Conservation (phyloP, 2,113 vertebrate species). For the Labeo catla region DNA sequence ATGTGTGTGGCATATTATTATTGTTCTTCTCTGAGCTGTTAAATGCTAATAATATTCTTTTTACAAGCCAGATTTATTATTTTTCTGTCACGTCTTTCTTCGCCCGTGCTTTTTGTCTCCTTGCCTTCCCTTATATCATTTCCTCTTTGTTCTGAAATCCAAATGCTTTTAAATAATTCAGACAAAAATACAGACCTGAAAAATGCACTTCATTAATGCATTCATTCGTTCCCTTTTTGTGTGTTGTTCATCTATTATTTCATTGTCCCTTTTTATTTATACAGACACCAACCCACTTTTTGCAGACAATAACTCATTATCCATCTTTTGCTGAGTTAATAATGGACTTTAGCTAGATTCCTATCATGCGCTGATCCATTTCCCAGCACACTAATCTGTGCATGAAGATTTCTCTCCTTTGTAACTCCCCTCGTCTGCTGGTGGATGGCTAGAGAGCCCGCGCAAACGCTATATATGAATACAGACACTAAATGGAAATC, state of each 20-base stretch:
- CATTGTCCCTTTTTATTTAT: constrained; percentile 8
- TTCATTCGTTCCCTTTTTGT: constrained; percentile 4
- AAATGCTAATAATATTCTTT: constrained; percentile 68
- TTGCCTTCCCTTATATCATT: neutral
- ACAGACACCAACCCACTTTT: neutral
- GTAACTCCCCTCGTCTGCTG: neutral
- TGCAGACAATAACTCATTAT: constrained; percentile 29
- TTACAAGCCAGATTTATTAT: constrained; percentile 69
- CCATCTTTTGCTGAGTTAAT: constrained; percentile 20
- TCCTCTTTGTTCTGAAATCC: constrained; percentile 45
- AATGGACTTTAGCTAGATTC: constrained; percentile 4
- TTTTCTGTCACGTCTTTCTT: constrained; percentile 65
- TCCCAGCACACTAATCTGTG: constrained; percentile 20
- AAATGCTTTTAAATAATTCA: constrained; percentile 42
- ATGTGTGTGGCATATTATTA: neutral
- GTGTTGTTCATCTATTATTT: constrained; percentile 23
- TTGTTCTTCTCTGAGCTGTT: constrained; percentile 56
- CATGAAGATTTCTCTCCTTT: neutral
- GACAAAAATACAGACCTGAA: constrained; percentile 1
- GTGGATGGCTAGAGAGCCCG: constrained; percentile 4
- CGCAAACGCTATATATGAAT: constrained; percentile 60
- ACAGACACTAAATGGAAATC: constrained; percentile 59
- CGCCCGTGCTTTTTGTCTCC: constrained; percentile 58
- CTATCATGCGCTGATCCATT: constrained; percentile 13
- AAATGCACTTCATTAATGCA: constrained; percentile 15